Evolutionary conservation across 2,113 vertebrate genomes (phyloP).

Genomic region (Nothocercus julius): DNA sequence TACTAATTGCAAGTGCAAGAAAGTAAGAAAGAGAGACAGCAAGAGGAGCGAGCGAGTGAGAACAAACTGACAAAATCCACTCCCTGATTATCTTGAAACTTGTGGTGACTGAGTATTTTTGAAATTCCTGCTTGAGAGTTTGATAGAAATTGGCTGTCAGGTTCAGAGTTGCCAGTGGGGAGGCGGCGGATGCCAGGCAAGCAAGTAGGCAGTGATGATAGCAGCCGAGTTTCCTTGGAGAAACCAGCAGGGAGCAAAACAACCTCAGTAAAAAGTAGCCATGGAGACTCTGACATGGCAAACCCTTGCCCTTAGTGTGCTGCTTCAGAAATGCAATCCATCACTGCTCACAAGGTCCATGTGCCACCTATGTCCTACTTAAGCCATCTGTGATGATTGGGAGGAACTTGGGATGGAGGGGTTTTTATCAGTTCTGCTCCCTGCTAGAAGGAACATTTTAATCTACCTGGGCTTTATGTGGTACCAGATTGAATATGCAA

Average conservation of each 20-base stretch:
- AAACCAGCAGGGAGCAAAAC: conserved; percentile 12
- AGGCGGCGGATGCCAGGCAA: neutral
- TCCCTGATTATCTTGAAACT: neutral
- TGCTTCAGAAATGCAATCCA: neutral
- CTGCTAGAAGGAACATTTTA: neutral
- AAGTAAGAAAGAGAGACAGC: neutral
- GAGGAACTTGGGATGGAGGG: neutral
- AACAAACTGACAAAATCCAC: neutral
- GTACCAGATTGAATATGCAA: neutral
- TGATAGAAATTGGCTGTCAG: neutral
- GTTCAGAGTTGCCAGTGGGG: neutral
- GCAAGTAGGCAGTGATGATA: neutral
- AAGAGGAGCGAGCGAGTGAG: neutral
- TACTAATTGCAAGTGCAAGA: conserved; percentile 15
- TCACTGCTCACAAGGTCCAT: neutral
- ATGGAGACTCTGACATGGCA: neutral
- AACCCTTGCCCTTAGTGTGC: neutral
- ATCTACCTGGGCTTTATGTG: neutral
- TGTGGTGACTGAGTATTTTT: neutral
- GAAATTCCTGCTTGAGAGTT: neutral
- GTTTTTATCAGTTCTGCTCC: neutral
- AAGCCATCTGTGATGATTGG: neutral
- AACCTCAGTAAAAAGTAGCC: neutral
- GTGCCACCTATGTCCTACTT: neutral
- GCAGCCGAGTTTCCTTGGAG: neutral